Evolutionary conservation across 2,888 invertebrate species (phyloP).

Genomic region (Tupiocoris notatus): DNA sequence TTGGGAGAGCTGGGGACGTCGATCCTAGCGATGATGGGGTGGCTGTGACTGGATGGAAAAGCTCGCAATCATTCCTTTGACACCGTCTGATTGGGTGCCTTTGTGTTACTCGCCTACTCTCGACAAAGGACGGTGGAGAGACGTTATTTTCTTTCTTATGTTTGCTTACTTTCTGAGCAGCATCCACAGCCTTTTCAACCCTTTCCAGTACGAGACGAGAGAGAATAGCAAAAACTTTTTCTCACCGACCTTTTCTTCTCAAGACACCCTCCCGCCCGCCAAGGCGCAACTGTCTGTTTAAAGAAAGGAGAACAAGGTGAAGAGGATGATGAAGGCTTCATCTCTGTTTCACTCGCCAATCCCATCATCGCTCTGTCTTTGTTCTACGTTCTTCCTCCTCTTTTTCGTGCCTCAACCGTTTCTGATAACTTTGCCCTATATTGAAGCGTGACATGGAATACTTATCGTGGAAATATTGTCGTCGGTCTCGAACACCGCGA

Average conservation of each 20-base stretch:
- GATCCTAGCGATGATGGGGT: not conserved
- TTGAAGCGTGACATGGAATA: constrained; percentile 1
- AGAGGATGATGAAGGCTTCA: too few relatives aligned
- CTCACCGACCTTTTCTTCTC: not conserved
- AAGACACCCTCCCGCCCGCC: not conserved
- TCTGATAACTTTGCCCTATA: constrained; percentile 2
- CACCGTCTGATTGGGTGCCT: constrained; percentile 43
- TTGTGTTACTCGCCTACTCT: constrained; percentile 28
- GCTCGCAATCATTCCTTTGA: constrained; percentile 43
- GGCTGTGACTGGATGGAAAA: not conserved
- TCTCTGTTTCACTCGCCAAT: too few relatives aligned
- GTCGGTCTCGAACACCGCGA: not conserved
- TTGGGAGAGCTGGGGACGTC: not conserved
- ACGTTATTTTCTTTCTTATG: constrained; percentile 43
- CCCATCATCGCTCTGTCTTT: not conserved
- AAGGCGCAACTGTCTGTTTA: too few relatives aligned
- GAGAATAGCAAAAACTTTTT: constrained; percentile 35
- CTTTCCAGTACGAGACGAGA: constrained; percentile 22
- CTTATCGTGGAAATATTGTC: not conserved
- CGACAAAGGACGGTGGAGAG: constrained; percentile 29
- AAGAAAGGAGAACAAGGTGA: too few relatives aligned
- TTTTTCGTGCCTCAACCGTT: not conserved
- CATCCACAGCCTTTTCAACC: not conserved
- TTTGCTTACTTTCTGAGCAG: constrained; percentile 38
- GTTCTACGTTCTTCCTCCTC: not conserved